These are phyloP conservation scores for Ceraclea dissimilis DNA, from an alignment of 2,888 invertebrate genomes.

Conservation along the genomic window DNA sequence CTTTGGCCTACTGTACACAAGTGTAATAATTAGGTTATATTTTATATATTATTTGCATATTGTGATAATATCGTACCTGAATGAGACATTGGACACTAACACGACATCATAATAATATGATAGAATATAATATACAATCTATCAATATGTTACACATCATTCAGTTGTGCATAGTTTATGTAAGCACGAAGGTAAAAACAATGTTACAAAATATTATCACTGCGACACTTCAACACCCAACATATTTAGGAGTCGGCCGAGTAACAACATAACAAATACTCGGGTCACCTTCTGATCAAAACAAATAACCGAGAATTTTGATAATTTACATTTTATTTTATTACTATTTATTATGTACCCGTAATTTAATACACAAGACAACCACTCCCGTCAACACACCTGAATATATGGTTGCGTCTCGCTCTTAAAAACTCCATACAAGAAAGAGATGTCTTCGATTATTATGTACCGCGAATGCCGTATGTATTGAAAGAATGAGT, in stretches of 20 bases:
- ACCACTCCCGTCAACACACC: slow-evolving; percentile 25
- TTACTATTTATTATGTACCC: slow-evolving; percentile 16
- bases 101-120: slow-evolving; percentile 6
- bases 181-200: slow-evolving; percentile 23
- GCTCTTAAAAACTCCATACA: slow-evolving; percentile 6
- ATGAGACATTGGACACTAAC: slow-evolving; percentile 13
- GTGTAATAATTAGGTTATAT: slow-evolving; percentile 17
- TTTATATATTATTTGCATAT: neutral
- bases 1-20: slow-evolving; percentile 20
- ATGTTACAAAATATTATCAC: slow-evolving; percentile 4
- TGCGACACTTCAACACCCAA: neutral
- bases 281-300: slow-evolving; percentile 7
- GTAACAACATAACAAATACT: neutral
- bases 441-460: slow-evolving; percentile 21
- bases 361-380: slow-evolving; percentile 23
- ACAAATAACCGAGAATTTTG: slow-evolving; percentile 9
- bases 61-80: slow-evolving; percentile 14
- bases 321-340: slow-evolving; percentile 21
- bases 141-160: slow-evolving; percentile 7
- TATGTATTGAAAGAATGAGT: slow-evolving; percentile 19
- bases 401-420: slow-evolving; percentile 24
- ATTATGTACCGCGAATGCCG: slow-evolving; percentile 14
- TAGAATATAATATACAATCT: too few species aligned
- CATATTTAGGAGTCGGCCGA: neutral
- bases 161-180: slow-evolving; percentile 11